Evolutionary conservation across 2,113 vertebrate species (phyloP).

Genomic region (Phycodurus eques): DNA sequence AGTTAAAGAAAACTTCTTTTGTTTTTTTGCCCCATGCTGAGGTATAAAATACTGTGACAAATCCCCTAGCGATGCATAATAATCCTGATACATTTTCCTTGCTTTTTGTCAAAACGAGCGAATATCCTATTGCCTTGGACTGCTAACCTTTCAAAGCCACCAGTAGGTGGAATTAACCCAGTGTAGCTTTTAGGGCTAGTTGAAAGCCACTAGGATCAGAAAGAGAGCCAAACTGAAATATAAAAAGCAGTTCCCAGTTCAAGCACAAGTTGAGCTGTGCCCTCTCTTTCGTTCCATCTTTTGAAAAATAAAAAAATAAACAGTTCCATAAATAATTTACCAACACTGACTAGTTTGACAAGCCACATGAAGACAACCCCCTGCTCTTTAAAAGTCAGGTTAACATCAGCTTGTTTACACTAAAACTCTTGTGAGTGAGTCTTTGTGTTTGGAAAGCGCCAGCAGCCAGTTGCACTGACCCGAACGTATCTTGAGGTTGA

Average conservation of each 20-base stretch:
- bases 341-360: conserved; percentile 39
- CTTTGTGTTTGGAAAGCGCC: conserved; percentile 22
- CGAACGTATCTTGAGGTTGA: conserved; percentile 29
- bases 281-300: conserved; percentile 14
- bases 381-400: conserved; percentile 44
- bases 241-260: conserved; percentile 6
- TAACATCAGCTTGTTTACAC: conserved; percentile 40
- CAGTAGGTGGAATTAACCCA: conserved; percentile 21
- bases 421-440: neutral
- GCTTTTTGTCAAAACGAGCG: neutral
- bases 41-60: no score
- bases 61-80: no score
- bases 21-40: neutral
- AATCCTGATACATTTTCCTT: neutral
- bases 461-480: conserved; percentile 19
- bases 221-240: conserved; percentile 22
- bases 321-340: conserved; percentile 15
- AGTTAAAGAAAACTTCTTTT: no score
- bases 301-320: conserved; percentile 1
- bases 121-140: neutral
- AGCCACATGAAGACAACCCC: conserved; percentile 24
- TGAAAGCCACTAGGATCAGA: conserved; percentile 5
- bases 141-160: neutral
- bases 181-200: conserved; percentile 17
- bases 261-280: conserved; percentile 23